Evolutionary conservation across 2,797 vertebrate genomes (phyloP).

Genomic region (Pipistrellus kuhlii): DNA sequence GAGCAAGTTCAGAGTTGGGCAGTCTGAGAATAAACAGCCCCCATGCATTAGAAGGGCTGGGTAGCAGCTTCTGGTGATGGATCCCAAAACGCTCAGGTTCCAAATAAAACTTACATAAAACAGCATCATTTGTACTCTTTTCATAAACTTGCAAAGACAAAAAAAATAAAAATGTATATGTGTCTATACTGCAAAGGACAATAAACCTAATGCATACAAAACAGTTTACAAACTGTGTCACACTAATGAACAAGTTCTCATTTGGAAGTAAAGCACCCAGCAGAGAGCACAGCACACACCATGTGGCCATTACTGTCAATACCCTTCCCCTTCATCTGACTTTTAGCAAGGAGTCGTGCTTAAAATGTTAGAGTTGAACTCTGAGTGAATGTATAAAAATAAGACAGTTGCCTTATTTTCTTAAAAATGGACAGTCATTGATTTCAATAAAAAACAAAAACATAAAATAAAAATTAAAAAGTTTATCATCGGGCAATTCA

Average conservation of each 20-base stretch:
- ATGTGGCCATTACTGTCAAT: fast-evolving
- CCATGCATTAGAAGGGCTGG: not conserved
- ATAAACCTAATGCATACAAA: not conserved
- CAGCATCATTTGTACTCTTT: not conserved
- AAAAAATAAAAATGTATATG: not conserved
- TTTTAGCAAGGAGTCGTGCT: not conserved
- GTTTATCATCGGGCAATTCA: not conserved
- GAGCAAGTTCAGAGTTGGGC: not conserved
- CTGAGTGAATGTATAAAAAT: not conserved
- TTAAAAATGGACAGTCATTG: not conserved
- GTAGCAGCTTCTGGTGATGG: not conserved
- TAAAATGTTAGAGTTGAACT: not conserved
- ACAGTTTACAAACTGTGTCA: not conserved
- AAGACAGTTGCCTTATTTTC: not conserved
- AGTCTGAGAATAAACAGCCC: not conserved
- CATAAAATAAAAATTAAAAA: not conserved
- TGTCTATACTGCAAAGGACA: not conserved
- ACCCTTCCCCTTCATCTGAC: not conserved
- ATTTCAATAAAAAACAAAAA: not conserved
- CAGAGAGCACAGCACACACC: not conserved
- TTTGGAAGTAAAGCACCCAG: not conserved
- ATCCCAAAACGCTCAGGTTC: not conserved
- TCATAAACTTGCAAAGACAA: not conserved
- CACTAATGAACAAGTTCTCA: not conserved
- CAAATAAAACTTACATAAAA: not conserved